Evolutionary conservation across 1,140 invertebrate species (phyloP).

Genomic region (Pemphigus obesinymphae): DNA sequence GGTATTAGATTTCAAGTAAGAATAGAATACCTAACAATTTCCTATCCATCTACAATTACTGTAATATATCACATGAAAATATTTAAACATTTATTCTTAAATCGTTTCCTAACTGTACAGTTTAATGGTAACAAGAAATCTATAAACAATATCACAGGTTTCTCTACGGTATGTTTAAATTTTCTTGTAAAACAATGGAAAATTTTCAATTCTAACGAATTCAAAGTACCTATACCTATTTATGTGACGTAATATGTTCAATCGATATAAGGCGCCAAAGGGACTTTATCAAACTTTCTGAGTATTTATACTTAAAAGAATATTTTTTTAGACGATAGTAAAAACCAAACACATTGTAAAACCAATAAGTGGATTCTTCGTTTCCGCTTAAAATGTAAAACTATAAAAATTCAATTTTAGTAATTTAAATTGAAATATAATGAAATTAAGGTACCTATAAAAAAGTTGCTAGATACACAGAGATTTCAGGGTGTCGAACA

Average conservation of each 20-base stretch:
- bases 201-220: neutral
- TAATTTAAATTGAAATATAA: neutral
- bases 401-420: neutral
- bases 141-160: no score
- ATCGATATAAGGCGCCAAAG: neutral
- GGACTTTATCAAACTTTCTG: neutral
- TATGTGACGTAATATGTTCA: neutral
- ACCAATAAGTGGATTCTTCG: neutral
- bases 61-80: no score
- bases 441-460: neutral
- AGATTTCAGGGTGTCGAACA: neutral
- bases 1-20: no score
- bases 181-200: no score
- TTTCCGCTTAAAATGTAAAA: neutral
- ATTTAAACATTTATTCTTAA: no score
- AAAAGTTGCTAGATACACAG: neutral
- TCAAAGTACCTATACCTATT: neutral
- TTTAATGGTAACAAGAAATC: no score
- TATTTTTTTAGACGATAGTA: neutral
- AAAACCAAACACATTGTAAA: neutral
- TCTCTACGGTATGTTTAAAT: no score
- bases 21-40: no score
- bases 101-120: no score
- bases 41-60: no score
- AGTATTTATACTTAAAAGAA: neutral